These are phyloP conservation scores for Esox niger DNA, from an alignment of 2,113 vertebrate genomes.

Conservation along the genomic window DNA sequence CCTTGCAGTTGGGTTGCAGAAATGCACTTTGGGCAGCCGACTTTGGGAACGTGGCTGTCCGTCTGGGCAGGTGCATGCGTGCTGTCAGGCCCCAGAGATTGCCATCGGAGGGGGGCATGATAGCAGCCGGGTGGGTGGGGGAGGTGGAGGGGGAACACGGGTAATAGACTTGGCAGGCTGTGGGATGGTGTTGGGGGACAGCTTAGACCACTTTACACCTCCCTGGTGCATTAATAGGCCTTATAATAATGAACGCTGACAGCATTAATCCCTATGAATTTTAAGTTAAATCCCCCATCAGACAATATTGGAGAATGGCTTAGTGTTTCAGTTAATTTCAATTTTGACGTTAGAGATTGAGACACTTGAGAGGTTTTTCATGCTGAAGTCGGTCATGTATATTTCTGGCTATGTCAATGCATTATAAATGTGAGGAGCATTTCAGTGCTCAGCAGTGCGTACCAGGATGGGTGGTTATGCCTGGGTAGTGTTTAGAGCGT, in stretches of 20 bases:
- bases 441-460: not conserved
- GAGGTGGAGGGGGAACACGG: not conserved
- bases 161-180: not conserved
- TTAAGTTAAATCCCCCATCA: no score
- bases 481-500: not conserved
- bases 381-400: not conserved
- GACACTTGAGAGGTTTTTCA: not conserved
- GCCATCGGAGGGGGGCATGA: conserved; percentile 58
- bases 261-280: no score
- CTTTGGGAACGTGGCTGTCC: conserved; percentile 18
- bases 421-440: not conserved
- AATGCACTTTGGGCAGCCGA: conserved; percentile 30
- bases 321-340: no score
- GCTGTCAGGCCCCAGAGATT: conserved; percentile 35
- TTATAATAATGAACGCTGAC: no score
- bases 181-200: not conserved
- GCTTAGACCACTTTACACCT: conserved; percentile 7
- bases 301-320: no score
- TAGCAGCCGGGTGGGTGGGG: conserved; percentile 19
- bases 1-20: conserved; percentile 52
- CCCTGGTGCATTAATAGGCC: conserved; percentile 32
- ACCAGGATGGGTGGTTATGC: not conserved
- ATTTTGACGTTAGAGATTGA: not conserved
- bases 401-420: not conserved
- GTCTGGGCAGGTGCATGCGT: conserved; percentile 59